These are phyloP conservation scores for Pyrrhura leucotis DNA, from an alignment of 2,797 vertebrate genomes.

Conservation along the genomic window DNA sequence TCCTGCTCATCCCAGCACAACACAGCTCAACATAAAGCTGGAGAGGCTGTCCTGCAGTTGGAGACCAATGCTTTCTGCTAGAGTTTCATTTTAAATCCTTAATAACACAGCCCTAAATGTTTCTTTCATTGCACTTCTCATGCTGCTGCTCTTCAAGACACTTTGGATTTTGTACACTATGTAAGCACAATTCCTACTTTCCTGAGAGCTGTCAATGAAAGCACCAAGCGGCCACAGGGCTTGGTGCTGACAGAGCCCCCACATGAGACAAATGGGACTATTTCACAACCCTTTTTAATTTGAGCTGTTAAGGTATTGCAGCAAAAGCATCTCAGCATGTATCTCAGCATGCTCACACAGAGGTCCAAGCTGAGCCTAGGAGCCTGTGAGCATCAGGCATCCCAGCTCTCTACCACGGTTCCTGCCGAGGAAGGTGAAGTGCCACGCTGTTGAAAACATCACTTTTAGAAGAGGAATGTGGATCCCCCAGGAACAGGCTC, in stretches of 20 bases:
- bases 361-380: background rate
- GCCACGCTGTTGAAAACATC: accelerated
- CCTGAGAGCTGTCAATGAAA: background rate
- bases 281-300: background rate
- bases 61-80: background rate
- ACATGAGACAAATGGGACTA: background rate
- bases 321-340: background rate
- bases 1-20: accelerated
- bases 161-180: background rate
- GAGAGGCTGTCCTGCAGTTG: background rate
- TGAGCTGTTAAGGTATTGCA: background rate
- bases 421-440: accelerated
- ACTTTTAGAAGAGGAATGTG: background rate
- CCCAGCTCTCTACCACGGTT: background rate
- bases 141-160: background rate
- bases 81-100: background rate
- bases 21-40: background rate
- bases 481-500: background rate
- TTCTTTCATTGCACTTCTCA: background rate
- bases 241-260: background rate
- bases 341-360: background rate
- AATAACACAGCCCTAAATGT: background rate
- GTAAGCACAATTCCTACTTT: background rate
- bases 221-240: background rate
- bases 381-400: accelerated